Evolutionary conservation across 1,140 invertebrate species (phyloP).

Genomic region (Meloidogyne floridensis): DNA sequence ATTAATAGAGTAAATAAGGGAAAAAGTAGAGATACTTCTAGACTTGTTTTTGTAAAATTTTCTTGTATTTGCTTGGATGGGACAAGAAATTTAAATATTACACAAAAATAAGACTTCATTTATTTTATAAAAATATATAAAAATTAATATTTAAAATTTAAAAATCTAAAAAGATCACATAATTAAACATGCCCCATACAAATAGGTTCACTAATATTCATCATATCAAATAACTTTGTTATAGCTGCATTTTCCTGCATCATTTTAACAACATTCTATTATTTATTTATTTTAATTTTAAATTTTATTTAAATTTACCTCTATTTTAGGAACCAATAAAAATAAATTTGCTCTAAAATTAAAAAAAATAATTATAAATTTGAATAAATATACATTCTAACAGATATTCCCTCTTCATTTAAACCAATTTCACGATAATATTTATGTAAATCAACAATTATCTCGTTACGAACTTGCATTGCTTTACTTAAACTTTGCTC

Average conservation of each 20-base stretch:
- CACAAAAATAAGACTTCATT: no score
- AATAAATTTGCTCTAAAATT: conserved; percentile 45
- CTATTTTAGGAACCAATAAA: conserved; percentile 48
- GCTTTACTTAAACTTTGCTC: conserved; percentile 16
- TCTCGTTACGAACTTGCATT: conserved; percentile 26
- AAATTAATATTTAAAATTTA: no score
- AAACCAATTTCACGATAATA: conserved; percentile 31
- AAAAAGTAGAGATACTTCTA: no score
- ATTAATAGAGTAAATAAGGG: no score
- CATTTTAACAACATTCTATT: conserved; percentile 1
- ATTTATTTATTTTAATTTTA: background rate
- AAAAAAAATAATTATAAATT: background rate
- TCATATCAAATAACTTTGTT: background rate
- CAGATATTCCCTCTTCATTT: conserved; percentile 30
- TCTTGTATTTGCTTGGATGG: no score
- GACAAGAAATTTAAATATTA: no score
- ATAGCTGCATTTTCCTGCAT: background rate
- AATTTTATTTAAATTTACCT: conserved; percentile 28
- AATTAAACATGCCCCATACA: background rate
- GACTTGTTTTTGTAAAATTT: no score
- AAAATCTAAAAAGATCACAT: background rate
- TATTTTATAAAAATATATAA: no score
- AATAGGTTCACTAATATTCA: background rate
- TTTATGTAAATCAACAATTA: conserved; percentile 29
- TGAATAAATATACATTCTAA: conserved; percentile 23